Evolutionary conservation across 1,140 invertebrate genomes (phyloP), one percentile per base, ranked within the genome.

Genomic region (Choristoneura fumiferana): DNA sequence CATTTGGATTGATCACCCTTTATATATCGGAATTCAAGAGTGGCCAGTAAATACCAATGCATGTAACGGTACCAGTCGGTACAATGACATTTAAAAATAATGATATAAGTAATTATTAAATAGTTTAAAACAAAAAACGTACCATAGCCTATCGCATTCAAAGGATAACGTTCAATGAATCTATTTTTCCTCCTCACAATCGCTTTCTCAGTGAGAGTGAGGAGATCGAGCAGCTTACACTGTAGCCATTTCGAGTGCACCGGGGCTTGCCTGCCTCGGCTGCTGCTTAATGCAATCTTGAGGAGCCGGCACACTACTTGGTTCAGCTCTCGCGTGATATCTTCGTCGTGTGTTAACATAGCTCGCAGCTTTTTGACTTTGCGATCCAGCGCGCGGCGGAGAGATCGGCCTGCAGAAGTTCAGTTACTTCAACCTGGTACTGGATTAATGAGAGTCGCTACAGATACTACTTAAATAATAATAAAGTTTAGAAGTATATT

Each of bases 181-280:
- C 72, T 58, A 38, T 62, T 70, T 54, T 70, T 79, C 17, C 76
- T 71, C 57, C 70, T 63, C 13, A 78, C 70, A 9, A 88, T 83
- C 4, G 81, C 73, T 29, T 79, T 84, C 38, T 88, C 83, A 0
- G 85, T 81, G 4, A 88, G 62, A 10, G 74, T 77, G 0, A 88
- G 66, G 6, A 88, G 55, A 17, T 86, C 85, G 1, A 81, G 71
- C 34, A 88, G 71, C 60, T 88, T 88, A 57, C 67, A 73, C 33
- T 84, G 77, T 69, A 86, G 73, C 83, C 85, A 86, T 9, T 52
- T 69, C 1, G 76, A 52, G 0, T 75, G 70, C 1, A 74, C 76
- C 0, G 79, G 75, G 0, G 38, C 55, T 3, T 61, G 59, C 5
- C 62, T 63, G 1, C 58, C 45, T 17, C 10, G 9, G 1, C 13